phyloP scores from a whole-genome alignment of 2,797 vertebrate genomes.

The Eupleurogrammus muticus region DNA sequence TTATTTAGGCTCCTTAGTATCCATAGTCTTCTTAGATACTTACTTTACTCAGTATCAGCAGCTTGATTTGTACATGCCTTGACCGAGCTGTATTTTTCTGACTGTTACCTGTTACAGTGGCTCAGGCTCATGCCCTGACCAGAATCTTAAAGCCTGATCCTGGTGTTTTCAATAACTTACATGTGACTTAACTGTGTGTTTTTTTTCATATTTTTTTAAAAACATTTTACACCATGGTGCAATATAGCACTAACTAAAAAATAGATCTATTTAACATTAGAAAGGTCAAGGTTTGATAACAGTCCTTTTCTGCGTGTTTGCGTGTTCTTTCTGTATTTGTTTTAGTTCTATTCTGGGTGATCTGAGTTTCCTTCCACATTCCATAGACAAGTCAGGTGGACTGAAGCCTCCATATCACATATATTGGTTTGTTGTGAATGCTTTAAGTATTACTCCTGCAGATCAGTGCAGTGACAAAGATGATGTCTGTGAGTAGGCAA shows the following conservation, averaged over 20 bases:
- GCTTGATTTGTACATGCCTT: too few relatives aligned
- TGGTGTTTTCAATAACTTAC: too few relatives aligned
- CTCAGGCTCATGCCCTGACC: too few relatives aligned
- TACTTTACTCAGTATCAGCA: too few relatives aligned
- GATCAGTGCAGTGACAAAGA: conserved; percentile 1
- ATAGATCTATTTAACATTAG: conserved; percentile 23
- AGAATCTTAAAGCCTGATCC: too few relatives aligned
- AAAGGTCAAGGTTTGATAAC: conserved; percentile 31
- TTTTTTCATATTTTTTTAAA: too few relatives aligned
- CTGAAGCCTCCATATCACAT: not conserved
- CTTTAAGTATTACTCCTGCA: not conserved
- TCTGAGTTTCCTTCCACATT: conserved; percentile 32
- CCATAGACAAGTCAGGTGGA: conserved; percentile 23
- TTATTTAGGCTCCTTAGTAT: too few relatives aligned
- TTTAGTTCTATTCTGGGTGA: conserved; percentile 28
- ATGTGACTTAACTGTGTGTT: too few relatives aligned
- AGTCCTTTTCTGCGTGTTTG: conserved; percentile 31
- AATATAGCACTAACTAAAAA: conserved; percentile 6
- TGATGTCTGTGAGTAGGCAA: not conserved
- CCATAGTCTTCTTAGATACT: too few relatives aligned
- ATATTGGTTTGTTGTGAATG: not conserved
- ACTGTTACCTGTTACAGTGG: too few relatives aligned
- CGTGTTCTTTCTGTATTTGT: conserved; percentile 36
- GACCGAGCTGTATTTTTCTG: too few relatives aligned
- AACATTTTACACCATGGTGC: not conserved